Evolutionary conservation across 2,888 invertebrate genomes (phyloP).

Genomic region (Drosophila fulvimacula): DNA sequence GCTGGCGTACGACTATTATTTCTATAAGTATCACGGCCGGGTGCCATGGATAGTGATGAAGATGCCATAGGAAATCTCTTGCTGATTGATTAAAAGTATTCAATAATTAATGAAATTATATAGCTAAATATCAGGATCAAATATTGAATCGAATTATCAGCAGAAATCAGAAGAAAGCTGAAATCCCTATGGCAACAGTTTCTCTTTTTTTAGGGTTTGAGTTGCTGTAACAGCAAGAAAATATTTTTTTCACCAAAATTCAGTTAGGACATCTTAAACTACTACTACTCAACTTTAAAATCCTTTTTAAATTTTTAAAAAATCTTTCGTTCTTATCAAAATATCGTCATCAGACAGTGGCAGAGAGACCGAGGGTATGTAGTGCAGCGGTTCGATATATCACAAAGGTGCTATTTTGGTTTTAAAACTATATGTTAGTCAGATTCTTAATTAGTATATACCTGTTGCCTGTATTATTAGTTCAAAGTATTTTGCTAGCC

Average conservation of each 20-base stretch:
- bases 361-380: neutral
- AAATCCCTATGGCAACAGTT: neutral
- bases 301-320: too few species aligned
- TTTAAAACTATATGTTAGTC: neutral
- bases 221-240: too few species aligned
- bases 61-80: constrained; percentile 87
- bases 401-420: neutral
- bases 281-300: too few species aligned
- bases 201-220: too few species aligned
- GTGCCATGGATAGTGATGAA: constrained; percentile 94
- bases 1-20: constrained; percentile 92
- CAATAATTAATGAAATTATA: neutral
- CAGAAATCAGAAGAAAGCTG: neutral
- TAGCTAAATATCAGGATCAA: neutral
- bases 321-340: too few species aligned
- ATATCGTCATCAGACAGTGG: neutral
- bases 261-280: too few species aligned
- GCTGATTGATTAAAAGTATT: too few species aligned
- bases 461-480: neutral
- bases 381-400: neutral
- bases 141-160: neutral
- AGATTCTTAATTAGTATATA: neutral
- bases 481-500: neutral
- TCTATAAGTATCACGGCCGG: constrained; percentile 91
- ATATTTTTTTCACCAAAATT: too few species aligned